Evolutionary conservation across 1,140 invertebrate genomes (phyloP).

Genomic region (Sminthurides bifidus): DNA sequence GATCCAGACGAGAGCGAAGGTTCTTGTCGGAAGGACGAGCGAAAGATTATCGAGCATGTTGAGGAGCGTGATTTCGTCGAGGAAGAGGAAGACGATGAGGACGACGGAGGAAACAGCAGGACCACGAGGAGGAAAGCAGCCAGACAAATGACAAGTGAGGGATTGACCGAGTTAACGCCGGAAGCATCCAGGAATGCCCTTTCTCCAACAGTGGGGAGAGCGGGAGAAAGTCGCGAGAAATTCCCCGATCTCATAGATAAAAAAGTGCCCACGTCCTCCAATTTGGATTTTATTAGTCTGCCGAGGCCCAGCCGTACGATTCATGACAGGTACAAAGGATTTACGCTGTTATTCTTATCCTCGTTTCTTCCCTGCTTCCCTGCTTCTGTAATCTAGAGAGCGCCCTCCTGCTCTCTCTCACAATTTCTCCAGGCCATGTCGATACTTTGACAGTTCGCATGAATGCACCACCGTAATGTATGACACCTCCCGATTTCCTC

Average conservation of each 20-base stretch:
- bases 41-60: background rate
- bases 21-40: constrained; percentile 5
- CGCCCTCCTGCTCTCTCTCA: too few relatives aligned
- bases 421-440: too few relatives aligned
- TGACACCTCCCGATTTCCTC: too few relatives aligned
- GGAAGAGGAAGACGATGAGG: constrained; percentile 6
- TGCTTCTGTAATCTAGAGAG: too few relatives aligned
- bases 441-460: too few relatives aligned
- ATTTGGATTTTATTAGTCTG: constrained; percentile 16
- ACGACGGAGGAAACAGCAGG: background rate
- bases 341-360: background rate
- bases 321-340: constrained; percentile 13
- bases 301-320: constrained; percentile 17
- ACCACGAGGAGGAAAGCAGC: constrained; percentile 1
- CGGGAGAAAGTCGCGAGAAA: background rate
- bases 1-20: constrained; percentile 20
- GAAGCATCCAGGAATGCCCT: too few relatives aligned
- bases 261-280: constrained; percentile 17
- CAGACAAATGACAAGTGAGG: too few relatives aligned
- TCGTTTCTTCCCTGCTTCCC: background rate
- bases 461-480: too few relatives aligned
- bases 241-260: constrained; percentile 22
- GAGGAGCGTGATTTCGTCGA: background rate
- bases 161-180: background rate
- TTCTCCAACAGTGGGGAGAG: too few relatives aligned